Percentiles rank a stretch among this genome's conserved stretches.
Evolutionary conservation across 2,113 vertebrate genomes (phyloP).

Genomic region (Equus quagga): DNA sequence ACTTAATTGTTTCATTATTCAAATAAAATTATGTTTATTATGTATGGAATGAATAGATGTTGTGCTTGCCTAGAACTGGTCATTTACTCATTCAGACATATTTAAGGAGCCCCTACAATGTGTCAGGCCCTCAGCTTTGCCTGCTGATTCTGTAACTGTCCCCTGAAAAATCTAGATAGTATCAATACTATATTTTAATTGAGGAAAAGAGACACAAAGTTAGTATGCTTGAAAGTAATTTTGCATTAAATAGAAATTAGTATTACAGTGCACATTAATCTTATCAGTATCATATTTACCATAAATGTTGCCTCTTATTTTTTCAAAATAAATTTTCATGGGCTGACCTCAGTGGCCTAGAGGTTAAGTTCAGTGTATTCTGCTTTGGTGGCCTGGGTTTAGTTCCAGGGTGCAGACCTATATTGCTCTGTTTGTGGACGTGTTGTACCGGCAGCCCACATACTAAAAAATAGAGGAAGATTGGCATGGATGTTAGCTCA

Average conservation of each 20-base stretch:
- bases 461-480: no score
- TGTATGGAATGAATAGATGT: background rate
- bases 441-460: no score
- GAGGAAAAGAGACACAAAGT: background rate
- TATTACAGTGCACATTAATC: background rate
- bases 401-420: no score
- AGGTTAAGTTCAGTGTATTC: no score
- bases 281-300: background rate
- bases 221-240: background rate
- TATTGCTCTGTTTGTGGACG: no score
- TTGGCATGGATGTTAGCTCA: no score
- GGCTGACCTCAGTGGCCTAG: no score
- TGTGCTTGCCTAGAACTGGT: background rate
- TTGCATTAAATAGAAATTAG: background rate
- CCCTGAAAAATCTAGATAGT: background rate
- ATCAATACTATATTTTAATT: background rate
- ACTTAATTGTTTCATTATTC: background rate
- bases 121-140: background rate
- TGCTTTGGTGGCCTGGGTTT: no score
- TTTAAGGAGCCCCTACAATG: background rate
- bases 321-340: background rate
- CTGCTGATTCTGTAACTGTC: background rate
- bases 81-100: background rate
- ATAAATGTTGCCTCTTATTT: background rate
- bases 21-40: background rate